Percentiles rank a stretch among this genome's conserved stretches.
These are phyloP conservation scores for Drosophila persimilis DNA, from an alignment of 1,140 invertebrate species.

Conservation along the genomic window DNA sequence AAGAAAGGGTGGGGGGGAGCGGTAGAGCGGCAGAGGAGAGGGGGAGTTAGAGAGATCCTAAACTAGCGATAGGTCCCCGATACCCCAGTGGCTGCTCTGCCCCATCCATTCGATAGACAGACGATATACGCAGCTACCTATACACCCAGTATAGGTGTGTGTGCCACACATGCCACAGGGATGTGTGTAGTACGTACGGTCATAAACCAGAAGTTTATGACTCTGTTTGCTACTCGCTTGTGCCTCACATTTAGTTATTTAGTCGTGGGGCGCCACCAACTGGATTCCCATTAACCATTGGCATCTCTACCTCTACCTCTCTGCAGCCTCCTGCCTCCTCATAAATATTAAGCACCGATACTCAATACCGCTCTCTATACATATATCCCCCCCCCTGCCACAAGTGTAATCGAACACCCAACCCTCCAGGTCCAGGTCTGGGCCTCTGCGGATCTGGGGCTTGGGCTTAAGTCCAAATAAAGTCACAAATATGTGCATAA, in stretches of 20 bases:
- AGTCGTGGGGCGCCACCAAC: constrained; percentile 58
- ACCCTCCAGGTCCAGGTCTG: constrained; percentile 5
- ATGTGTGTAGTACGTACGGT: constrained; percentile 32
- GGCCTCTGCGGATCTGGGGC: neutral
- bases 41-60: constrained; percentile 51
- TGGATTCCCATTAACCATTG: constrained; percentile 29
- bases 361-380: constrained; percentile 47
- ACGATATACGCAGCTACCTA: constrained; percentile 28
- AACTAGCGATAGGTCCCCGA: constrained; percentile 45
- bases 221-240: constrained; percentile 69
- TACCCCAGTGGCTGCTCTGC: constrained; percentile 30
- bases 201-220: constrained; percentile 79
- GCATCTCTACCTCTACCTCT: neutral
- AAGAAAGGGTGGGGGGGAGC: neutral
- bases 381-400: neutral
- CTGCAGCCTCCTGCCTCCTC: constrained; percentile 46
- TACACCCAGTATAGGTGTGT: constrained; percentile 17
- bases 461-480: constrained; percentile 26
- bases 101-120: constrained; percentile 37
- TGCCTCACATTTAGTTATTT: constrained; percentile 68
- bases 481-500: constrained; percentile 77
- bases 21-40: neutral
- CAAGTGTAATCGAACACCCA: constrained; percentile 64
- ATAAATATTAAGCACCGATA: constrained; percentile 67
- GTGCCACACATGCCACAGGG: neutral